A percentile compares a stretch with the other conserved stretches of the same genome.
Conservation (phyloP, 1,140 invertebrate genomes). For the Saxidomus purpurata region DNA sequence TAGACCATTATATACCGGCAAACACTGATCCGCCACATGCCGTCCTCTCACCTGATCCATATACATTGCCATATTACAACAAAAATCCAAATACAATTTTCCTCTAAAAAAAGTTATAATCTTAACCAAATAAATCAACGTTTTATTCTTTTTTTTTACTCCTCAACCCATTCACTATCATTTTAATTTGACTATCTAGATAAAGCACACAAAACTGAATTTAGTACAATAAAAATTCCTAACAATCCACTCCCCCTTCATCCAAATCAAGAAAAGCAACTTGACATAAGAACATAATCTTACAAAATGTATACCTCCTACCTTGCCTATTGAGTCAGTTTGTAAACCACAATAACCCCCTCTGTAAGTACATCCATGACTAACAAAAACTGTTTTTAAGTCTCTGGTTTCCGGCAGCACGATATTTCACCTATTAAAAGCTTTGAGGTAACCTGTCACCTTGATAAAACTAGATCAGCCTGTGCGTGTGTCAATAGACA, state of each 20-base stretch:
- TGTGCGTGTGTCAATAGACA: slow-evolving; percentile 7
- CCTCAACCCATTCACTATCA: too few relatives aligned
- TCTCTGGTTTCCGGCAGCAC: slow-evolving; percentile 14
- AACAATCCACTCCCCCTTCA: slow-evolving; percentile 18
- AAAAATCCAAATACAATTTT: background rate
- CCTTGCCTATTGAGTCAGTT: slow-evolving; percentile 30
- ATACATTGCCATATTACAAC: slow-evolving; percentile 11
- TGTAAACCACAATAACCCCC: slow-evolving; percentile 31
- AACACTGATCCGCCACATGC: background rate
- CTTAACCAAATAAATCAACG: too few relatives aligned
- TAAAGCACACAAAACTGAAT: background rate
- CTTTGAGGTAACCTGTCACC: background rate
- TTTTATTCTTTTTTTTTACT: too few relatives aligned
- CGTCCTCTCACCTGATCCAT: background rate
- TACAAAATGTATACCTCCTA: slow-evolving; percentile 26
- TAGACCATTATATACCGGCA: background rate
- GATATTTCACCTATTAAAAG: background rate
- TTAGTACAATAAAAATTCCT: background rate
- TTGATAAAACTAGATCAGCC: background rate
- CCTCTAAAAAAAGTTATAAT: background rate
- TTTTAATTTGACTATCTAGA: too few relatives aligned
- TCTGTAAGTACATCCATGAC: slow-evolving; percentile 42
- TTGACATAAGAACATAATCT: slow-evolving; percentile 51
- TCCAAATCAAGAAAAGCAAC: slow-evolving; percentile 16
- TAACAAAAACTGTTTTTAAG: slow-evolving; percentile 41